Conservation (phyloP, 2,113 vertebrate genomes). For the Hippopotamus amphibius region DNA sequence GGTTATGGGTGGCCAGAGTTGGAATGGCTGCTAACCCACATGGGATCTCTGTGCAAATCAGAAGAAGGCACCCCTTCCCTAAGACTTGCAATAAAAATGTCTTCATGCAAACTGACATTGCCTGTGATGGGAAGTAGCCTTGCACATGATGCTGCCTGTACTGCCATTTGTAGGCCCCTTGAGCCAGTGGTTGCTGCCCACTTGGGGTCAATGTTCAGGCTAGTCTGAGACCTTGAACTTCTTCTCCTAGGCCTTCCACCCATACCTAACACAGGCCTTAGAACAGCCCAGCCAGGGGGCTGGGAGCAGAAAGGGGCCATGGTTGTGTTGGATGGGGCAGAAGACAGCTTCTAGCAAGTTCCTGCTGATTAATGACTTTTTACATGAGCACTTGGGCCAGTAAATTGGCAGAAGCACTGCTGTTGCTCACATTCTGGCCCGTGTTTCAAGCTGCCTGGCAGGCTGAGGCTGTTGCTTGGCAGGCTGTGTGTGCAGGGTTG, state of each 20-base stretch:
- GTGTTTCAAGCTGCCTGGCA: neutral
- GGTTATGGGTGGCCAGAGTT: neutral
- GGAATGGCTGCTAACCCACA: neutral
- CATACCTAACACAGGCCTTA: neutral
- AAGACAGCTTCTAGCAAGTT: neutral
- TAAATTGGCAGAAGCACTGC: neutral
- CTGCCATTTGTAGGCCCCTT: too few relatives aligned
- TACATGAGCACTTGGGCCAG: neutral
- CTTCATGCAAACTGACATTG: neutral
- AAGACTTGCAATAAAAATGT: neutral
- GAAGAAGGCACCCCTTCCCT: neutral
- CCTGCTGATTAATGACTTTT: neutral
- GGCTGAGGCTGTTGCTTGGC: neutral
- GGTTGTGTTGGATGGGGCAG: neutral
- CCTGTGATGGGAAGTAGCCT: neutral
- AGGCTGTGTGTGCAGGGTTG: neutral
- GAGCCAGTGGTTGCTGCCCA: neutral
- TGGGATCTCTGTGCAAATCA: neutral
- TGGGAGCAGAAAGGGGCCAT: too few relatives aligned
- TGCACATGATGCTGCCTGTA: rapidly evolving
- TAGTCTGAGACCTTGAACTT: neutral
- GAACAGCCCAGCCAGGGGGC: neutral
- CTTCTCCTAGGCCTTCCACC: neutral
- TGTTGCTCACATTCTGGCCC: neutral
- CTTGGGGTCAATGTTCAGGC: neutral